Evolutionary conservation across 2,888 invertebrate species (phyloP).

Genomic region (Adelognathus sp.): DNA sequence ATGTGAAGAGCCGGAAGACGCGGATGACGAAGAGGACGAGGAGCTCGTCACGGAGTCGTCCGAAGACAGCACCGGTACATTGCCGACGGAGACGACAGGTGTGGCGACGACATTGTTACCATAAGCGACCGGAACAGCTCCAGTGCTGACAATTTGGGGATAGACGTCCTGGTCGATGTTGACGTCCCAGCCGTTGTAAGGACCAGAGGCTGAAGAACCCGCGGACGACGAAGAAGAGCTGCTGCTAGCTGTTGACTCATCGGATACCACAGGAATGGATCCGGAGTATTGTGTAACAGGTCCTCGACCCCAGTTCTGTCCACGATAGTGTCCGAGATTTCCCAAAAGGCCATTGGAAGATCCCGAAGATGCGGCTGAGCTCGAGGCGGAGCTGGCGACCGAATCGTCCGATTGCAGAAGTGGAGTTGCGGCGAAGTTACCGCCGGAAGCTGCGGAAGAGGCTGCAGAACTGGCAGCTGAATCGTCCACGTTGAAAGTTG

Average conservation of each 20-base stretch:
- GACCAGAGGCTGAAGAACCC: not conserved
- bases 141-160: not conserved
- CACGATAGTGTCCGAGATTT: not conserved
- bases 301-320: no score
- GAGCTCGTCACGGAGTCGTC: not conserved
- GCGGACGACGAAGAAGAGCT: not conserved
- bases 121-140: not conserved
- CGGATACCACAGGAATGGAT: not conserved
- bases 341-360: not conserved
- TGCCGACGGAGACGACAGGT: not conserved
- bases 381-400: not conserved
- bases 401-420: not conserved
- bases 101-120: not conserved
- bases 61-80: not conserved
- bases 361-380: not conserved
- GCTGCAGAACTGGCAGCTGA: not conserved
- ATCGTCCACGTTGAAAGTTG: not conserved
- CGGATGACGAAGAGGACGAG: not conserved
- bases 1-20: not conserved
- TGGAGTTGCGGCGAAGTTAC: not conserved
- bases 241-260: not conserved
- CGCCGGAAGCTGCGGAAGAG: not conserved
- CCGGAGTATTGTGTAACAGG: no score
- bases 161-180: not conserved
- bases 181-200: not conserved